Evolutionary conservation across 2,888 invertebrate genomes (phyloP), one percentile per base, ranked within the genome.

Genomic region (Eustalomyia histrio): DNA sequence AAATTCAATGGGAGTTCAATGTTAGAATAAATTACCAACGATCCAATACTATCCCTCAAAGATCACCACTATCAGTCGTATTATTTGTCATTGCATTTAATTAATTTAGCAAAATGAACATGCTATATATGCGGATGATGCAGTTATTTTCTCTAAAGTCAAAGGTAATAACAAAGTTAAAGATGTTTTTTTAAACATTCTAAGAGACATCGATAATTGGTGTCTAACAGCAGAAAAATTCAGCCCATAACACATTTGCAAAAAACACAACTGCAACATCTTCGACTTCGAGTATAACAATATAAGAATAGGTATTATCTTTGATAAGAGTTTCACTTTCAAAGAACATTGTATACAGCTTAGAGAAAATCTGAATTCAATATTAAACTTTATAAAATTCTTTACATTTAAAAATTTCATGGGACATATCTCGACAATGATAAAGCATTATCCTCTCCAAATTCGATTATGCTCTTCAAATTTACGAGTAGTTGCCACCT

Each of bases 111-210:
- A 33, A 33, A 33, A 33, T 33, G 33, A 63, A 29, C 39, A 55
- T 10, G n/a, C 65, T 9, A 67, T 67, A 2, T 57, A 68, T 16
- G 68, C 43, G 12, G 65, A 67, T 39, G 65, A 67, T 7, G 55
- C 67, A 6, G 18, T 67, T 5, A 24, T 55, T 6, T 67, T 67
- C 12, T 39, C 55, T 12, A 67, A 67, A 55, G n/a, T 12, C 10
- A 55, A 43, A 33, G 33, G 8, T 33, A 33, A 33, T 33, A 33
- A 33, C 33, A 33, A 33, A 33, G 33, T 33, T 4, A 33, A 33
- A 33, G 33, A 33, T 8, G 8, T 8, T 33, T 33, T 33, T 33
- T 33, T 8, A 33, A 33, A 33, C 8, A 33, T 33, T 33, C 33
- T 8, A 8, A 33, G 33, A 7, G 33, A 33, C 33, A 33, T 33